Percentiles rank a stretch among this genome's conserved stretches.
Conservation (phyloP, 2,888 invertebrate genomes). For the Oxycera nigricornis region DNA sequence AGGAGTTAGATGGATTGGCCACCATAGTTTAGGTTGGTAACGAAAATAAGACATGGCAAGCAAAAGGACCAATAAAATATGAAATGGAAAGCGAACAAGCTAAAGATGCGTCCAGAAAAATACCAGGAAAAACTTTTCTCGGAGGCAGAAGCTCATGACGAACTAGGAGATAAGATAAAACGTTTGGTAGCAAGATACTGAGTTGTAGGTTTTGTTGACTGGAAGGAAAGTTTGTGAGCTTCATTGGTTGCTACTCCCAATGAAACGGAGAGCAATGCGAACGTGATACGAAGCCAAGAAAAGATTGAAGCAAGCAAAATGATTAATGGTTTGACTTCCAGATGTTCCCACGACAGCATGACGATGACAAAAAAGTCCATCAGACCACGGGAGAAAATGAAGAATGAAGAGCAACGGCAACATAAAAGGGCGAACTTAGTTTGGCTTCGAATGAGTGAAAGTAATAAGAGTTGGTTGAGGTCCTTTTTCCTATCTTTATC, state of each 20-base stretch:
- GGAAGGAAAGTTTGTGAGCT: background rate
- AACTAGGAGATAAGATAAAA: constrained; percentile 33
- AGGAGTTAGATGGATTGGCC: background rate
- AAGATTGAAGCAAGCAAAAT: constrained; percentile 42
- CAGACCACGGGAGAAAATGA: constrained; percentile 36
- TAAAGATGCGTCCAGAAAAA: constrained; percentile 17
- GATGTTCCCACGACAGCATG: constrained; percentile 42
- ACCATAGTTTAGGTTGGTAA: background rate
- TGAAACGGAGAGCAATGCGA: constrained; percentile 17
- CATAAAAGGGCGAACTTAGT: background rate
- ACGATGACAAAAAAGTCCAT: constrained; percentile 42
- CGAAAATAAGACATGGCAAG: constrained; percentile 1
- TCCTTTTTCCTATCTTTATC: background rate
- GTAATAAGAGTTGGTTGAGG: background rate
- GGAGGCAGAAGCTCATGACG: no score
- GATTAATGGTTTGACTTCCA: constrained; percentile 45
- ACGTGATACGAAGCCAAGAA: constrained; percentile 34
- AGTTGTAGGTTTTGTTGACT: background rate
- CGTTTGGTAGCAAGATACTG: constrained; percentile 1
- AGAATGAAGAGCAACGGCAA: constrained; percentile 10
- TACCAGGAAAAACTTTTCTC: background rate
- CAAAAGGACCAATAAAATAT: constrained; percentile 16
- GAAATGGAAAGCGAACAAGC: constrained; percentile 1
- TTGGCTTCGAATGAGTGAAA: background rate
- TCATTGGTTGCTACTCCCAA: background rate